Base-by-base conservation (phyloP, 2,888 invertebrate species). In the Diachrysia chrysitis region DNA sequence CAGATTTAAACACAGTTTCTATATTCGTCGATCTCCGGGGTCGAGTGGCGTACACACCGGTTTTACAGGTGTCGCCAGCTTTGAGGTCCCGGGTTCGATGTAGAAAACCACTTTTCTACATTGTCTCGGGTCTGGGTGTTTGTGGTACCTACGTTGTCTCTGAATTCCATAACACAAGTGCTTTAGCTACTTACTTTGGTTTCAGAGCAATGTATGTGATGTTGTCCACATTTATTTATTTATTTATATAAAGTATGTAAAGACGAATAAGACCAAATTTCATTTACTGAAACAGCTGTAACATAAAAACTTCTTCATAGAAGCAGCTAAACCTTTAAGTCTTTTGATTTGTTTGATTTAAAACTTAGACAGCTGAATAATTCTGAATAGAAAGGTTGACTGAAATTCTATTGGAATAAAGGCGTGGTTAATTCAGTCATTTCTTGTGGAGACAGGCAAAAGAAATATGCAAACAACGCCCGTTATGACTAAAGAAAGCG, bases 301-400 rank as follows among this genome's bases (percentile, higher is more conserved):
- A 42, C n/a, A n/a, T n/a, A 16, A 42, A 42, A 42, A 16, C 42
- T n/a, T 37, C 25, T 37, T n/a, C n/a, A 42, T 42, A 0, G n/a
- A 42, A 42, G 5, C 42, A 42, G n/a, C 42, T 42, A n/a, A n/a
- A 42, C 42, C 42, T 42, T 42, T 42, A 42, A 42, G n/a, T 7
- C 42, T 42, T 42, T 42, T n/a, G 42, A 42, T 42, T 42, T n/a
- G 42, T n/a, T 42, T 42, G 42, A 42, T 42, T n/a, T n/a, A 42
- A 42, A 42, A 42, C 42, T 42, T n/a, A 42, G 42, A n/a, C n/a
- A n/a, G 42, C 5, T 42, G 42, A 42, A 42, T 42, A 42, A 42
- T 42, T 42, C n/a, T 42, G 42, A 42, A 42, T 42, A 42, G n/a
- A 42, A 42, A n/a, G 42, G n/a, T 42, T n/a, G 42, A 42, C 42